These are phyloP conservation scores for Zapus hudsonius DNA, from an alignment of 2,113 vertebrate species.

Conservation along the genomic window DNA sequence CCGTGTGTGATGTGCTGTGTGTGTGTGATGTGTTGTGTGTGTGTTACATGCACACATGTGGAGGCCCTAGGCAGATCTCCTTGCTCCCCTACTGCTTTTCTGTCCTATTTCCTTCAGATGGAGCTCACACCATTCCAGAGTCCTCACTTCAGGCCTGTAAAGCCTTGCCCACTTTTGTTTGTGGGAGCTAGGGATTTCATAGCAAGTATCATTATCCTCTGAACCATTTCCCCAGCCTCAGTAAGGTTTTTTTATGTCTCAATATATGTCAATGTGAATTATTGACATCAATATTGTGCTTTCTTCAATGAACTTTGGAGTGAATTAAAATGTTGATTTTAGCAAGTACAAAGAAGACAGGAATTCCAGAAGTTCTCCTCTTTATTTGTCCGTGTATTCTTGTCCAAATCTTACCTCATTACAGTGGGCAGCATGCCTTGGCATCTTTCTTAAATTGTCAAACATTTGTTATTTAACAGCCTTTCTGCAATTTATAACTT, in stretches of 20 bases:
- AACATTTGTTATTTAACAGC: constrained; percentile 64
- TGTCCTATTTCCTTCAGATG: too few species aligned
- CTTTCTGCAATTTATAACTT: constrained; percentile 57
- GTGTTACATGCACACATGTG: too few species aligned
- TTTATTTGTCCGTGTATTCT: neutral
- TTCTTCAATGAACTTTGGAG: constrained; percentile 5
- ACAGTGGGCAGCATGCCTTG: neutral
- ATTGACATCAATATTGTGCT: neutral
- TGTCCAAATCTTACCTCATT: neutral
- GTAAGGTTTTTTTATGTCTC: neutral
- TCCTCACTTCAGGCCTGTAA: too few species aligned
- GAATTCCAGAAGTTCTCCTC: neutral
- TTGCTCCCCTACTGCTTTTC: too few species aligned
- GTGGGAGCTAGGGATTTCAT: too few species aligned
- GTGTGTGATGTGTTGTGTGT: too few species aligned
- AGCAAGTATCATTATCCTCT: too few species aligned
- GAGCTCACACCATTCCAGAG: too few species aligned
- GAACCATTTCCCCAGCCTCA: too few species aligned
- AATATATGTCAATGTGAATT: neutral
- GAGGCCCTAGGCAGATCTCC: too few species aligned
- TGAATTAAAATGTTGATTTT: neutral
- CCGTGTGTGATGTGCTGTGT: too few species aligned
- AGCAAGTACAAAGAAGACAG: neutral
- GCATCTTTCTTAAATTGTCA: constrained; percentile 44
- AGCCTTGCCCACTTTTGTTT: too few species aligned